phyloP scores from a whole-genome alignment of 2,113 vertebrate genomes.

The Pteronura brasiliensis region DNA sequence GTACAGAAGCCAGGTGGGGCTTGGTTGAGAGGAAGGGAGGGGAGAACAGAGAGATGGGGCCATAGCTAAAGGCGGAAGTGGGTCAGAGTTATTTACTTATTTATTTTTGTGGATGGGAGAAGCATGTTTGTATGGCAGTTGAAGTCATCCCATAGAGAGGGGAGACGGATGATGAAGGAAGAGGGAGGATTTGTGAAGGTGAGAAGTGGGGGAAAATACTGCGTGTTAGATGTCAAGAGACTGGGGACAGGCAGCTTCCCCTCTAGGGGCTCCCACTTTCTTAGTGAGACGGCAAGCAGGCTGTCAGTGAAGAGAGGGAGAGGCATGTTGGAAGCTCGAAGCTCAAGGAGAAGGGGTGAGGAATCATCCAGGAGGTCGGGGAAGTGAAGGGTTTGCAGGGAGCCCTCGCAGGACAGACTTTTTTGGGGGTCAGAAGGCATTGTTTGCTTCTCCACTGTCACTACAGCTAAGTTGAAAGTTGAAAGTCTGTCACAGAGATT shows the following conservation, averaged over 20 bases:
- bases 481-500: background rate
- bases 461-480: background rate
- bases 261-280: background rate
- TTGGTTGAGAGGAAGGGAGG: background rate
- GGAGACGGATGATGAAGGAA: background rate
- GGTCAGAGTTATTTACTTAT: background rate
- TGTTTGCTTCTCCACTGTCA: background rate
- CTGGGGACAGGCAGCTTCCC: background rate
- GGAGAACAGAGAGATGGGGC: background rate
- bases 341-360: background rate
- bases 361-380: background rate
- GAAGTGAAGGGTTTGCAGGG: background rate
- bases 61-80: background rate
- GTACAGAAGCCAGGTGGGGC: background rate
- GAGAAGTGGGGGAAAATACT: background rate
- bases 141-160: background rate
- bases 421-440: background rate
- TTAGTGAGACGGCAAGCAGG: background rate
- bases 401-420: background rate
- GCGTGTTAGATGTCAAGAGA: background rate
- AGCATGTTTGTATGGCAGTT: background rate
- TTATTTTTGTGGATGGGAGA: background rate
- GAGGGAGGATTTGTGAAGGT: background rate
- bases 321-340: background rate
- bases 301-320: background rate